Conservation (phyloP, 2,113 vertebrate species). For the Laticauda laticaudata region DNA sequence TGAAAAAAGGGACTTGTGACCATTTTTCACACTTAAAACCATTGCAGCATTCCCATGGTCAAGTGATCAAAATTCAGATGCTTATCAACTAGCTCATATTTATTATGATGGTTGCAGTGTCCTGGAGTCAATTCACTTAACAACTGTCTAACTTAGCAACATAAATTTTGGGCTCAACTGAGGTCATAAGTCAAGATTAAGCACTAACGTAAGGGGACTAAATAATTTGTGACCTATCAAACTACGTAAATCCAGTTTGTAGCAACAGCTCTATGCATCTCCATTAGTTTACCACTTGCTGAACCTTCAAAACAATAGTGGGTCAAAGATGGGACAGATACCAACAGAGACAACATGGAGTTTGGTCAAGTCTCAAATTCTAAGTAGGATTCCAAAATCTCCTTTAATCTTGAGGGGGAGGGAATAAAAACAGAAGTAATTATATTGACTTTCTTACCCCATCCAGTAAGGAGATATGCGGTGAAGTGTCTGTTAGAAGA, state of each 20-base stretch:
- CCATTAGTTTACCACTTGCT: background rate
- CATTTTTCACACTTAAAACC: background rate
- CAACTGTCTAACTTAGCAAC: background rate
- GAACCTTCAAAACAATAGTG: background rate
- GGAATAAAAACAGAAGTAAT: background rate
- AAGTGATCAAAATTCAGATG: background rate
- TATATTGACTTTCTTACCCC: slow-evolving; percentile 76
- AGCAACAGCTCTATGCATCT: background rate
- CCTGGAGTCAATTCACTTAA: background rate
- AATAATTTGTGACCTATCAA: background rate
- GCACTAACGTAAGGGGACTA: background rate
- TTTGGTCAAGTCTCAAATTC: background rate
- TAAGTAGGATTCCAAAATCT: background rate
- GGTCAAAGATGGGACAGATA: background rate
- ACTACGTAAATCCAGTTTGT: background rate
- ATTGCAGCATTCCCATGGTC: background rate
- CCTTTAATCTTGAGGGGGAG: background rate
- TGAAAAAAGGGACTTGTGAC: background rate
- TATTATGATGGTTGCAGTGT: background rate
- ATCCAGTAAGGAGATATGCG: slow-evolving; percentile 86
- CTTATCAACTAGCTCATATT: background rate
- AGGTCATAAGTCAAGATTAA: background rate
- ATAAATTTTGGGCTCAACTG: background rate
- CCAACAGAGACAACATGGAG: background rate
- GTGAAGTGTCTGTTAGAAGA: slow-evolving; percentile 77